A percentile compares a stretch with the other conserved stretches of the same genome.
phyloP scores from a whole-genome alignment of 2,113 vertebrate genomes.

The Eulemur macaco region DNA sequence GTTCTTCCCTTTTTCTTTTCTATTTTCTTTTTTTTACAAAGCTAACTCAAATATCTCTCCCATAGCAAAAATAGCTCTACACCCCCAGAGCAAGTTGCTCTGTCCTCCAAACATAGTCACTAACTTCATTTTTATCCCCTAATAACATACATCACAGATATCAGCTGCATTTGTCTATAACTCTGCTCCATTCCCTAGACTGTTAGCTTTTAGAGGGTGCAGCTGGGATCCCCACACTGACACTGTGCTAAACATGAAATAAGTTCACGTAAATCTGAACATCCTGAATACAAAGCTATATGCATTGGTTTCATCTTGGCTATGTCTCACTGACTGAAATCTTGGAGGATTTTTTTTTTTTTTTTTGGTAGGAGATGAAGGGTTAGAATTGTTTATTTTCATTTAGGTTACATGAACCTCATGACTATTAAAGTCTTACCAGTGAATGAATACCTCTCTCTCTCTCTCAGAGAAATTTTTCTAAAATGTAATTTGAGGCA shows the following conservation, averaged over 20 bases:
- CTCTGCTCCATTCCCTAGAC: not conserved
- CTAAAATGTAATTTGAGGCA: not conserved
- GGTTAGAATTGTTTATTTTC: not conserved
- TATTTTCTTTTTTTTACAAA: not conserved
- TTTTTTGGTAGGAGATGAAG: too few species aligned
- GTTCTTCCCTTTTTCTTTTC: not conserved
- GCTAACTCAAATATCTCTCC: not conserved
- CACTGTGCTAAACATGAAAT: not conserved
- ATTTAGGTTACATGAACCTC: not conserved
- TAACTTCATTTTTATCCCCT: not conserved
- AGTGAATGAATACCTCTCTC: not conserved
- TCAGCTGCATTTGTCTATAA: fast-evolving
- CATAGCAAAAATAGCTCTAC: not conserved
- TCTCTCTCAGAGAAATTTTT: not conserved
- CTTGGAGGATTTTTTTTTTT: not conserved
- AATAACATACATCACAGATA: not conserved
- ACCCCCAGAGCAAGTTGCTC: not conserved
- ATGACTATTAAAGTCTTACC: not conserved
- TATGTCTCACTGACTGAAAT: not conserved
- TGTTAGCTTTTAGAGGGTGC: not conserved
- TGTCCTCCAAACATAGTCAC: not conserved
- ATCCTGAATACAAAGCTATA: not conserved
- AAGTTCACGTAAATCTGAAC: not conserved
- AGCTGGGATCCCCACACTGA: not conserved
- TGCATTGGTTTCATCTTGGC: not conserved